These are phyloP conservation scores for Stichodactyla helianthus DNA, from an alignment of 64 coral and sea anemone species.

Conservation along the genomic window DNA sequence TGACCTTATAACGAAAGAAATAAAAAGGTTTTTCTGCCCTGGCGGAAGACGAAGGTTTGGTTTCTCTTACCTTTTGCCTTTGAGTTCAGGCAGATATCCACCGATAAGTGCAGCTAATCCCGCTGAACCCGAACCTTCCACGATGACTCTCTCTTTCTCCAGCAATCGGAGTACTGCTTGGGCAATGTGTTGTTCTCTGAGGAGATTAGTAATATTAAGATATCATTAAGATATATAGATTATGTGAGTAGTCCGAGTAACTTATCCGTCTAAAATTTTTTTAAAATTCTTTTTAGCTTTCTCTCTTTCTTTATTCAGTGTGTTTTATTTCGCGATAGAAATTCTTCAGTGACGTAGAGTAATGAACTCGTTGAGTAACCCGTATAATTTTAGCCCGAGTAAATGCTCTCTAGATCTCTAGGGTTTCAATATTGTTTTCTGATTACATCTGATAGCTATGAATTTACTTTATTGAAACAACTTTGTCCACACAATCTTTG, in stretches of 20 bases:
- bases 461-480: constrained; percentile 67
- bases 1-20: background rate
- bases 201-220: background rate
- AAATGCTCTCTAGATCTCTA: background rate
- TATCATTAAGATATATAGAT: too few relatives aligned
- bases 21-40: too few relatives aligned
- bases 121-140: constrained; percentile 47
- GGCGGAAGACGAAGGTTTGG: background rate
- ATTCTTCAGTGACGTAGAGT: too few relatives aligned
- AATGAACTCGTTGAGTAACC: too few relatives aligned
- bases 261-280: too few relatives aligned
- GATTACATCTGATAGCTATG: background rate
- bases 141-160: constrained; percentile 38
- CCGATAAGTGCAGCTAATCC: constrained; percentile 61
- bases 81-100: constrained; percentile 70
- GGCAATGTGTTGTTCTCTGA: constrained; percentile 64
- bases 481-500: constrained; percentile 56
- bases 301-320: too few relatives aligned
- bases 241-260: background rate
- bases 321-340: too few relatives aligned
- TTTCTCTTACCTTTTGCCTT: constrained; percentile 56
- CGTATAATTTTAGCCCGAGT: background rate
- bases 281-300: too few relatives aligned
- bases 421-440: background rate
- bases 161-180: constrained; percentile 49